Conservation (phyloP, 1,140 invertebrate genomes). For the Drosophila novamexicana region DNA sequence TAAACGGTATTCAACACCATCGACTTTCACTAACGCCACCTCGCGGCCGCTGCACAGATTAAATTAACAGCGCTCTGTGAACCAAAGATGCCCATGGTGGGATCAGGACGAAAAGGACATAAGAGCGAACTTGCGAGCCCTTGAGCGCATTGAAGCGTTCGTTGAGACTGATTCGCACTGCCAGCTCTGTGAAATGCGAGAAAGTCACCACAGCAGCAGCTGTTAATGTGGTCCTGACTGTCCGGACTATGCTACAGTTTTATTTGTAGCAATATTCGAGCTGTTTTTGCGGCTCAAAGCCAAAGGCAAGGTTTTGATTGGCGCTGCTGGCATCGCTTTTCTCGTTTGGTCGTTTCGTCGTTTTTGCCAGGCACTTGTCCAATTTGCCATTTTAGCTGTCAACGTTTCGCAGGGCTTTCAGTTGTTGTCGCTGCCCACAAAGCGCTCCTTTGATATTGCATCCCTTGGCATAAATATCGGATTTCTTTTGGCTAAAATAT, state of each 20-base stretch:
- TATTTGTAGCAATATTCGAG: constrained; percentile 13
- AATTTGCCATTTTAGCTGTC: constrained; percentile 75
- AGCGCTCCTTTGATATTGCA: constrained; percentile 76
- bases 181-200: constrained; percentile 49
- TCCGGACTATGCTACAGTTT: constrained; percentile 41
- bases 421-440: constrained; percentile 64
- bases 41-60: constrained; percentile 72
- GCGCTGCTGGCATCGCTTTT: constrained; percentile 51
- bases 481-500: constrained; percentile 63
- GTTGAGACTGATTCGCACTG: constrained; percentile 12
- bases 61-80: constrained; percentile 75
- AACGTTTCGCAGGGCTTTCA: constrained; percentile 56
- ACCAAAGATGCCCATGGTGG: constrained; percentile 58
- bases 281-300: constrained; percentile 5
- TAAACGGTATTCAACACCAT: constrained; percentile 60
- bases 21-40: constrained; percentile 75
- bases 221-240: constrained; percentile 53
- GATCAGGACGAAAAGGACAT: constrained; percentile 42
- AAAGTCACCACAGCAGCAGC: constrained; percentile 72
- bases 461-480: constrained; percentile 77
- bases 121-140: constrained; percentile 19
- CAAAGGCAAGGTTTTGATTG: constrained; percentile 52
- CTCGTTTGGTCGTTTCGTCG: constrained; percentile 12
- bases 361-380: constrained; percentile 53
- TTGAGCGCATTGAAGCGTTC: constrained; percentile 53